Evolutionary conservation across 2,113 vertebrate species (phyloP).

Genomic region (Sapayoa aenigma): DNA sequence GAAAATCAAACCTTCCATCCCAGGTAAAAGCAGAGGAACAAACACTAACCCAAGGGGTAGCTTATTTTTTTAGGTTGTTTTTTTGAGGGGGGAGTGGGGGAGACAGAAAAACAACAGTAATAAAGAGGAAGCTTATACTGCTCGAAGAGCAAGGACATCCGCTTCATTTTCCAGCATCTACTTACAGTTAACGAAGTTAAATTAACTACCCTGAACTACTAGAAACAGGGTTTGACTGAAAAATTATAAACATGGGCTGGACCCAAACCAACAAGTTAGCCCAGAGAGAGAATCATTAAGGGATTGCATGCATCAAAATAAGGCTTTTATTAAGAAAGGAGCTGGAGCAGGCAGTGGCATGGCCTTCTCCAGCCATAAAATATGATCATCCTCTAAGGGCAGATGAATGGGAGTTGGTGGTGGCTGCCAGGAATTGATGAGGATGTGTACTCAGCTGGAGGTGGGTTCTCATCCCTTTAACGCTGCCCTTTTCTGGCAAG

Average conservation of each 20-base stretch:
- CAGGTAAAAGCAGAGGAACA: neutral
- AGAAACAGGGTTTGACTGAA: neutral
- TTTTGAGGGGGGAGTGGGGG: too few relatives aligned
- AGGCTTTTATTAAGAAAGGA: neutral
- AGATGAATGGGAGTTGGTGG: rapidly evolving
- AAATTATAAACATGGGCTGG: rapidly evolving
- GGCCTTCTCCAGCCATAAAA: neutral
- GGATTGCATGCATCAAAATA: neutral
- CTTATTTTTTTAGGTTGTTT: neutral
- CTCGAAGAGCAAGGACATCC: neutral
- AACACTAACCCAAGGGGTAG: neutral
- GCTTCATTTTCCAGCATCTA: neutral
- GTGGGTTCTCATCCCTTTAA: neutral
- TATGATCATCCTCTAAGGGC: neutral
- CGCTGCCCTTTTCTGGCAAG: neutral
- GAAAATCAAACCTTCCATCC: neutral
- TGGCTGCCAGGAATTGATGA: neutral
- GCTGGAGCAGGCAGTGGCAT: neutral
- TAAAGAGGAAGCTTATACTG: neutral
- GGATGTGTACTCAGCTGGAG: rapidly evolving
- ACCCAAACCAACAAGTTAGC: neutral
- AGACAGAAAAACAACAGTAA: neutral
- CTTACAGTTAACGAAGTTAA: neutral
- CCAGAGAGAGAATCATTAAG: neutral
- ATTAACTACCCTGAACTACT: neutral